phyloP scores from a whole-genome alignment of 2,797 vertebrate genomes.

The Rhinatrema bivittatum region DNA sequence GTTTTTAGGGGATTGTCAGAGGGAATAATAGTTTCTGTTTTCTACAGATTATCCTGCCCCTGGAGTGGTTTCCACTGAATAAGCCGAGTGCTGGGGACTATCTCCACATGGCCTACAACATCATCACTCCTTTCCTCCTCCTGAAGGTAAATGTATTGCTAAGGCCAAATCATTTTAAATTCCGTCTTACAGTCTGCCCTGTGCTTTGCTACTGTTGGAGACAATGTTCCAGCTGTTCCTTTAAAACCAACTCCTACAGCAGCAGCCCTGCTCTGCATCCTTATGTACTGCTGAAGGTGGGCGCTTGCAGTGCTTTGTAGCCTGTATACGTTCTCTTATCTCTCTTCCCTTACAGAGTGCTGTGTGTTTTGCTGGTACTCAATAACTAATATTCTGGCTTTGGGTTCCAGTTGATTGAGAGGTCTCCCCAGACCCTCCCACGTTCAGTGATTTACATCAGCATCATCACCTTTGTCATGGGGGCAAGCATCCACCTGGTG shows the following conservation, averaged over 20 bases:
- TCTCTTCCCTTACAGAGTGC: background rate
- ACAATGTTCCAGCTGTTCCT: too few species aligned
- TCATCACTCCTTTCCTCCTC: constrained; percentile 87
- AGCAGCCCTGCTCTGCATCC: too few species aligned
- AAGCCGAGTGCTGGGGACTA: constrained; percentile 93
- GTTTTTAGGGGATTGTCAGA: too few species aligned
- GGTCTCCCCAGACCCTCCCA: constrained; percentile 71
- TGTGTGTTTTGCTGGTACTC: fast-evolving
- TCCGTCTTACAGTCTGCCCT: too few species aligned
- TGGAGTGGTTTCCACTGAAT: constrained; percentile 97
- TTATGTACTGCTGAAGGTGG: too few species aligned
- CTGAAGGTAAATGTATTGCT: constrained; percentile 83
- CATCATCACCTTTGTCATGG: constrained; percentile 94
- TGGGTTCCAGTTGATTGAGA: constrained; percentile 74
- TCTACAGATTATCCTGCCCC: constrained; percentile 77
- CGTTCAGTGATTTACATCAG: constrained; percentile 77
- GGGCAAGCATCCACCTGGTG: constrained; percentile 94
- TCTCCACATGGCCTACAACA: constrained; percentile 96
- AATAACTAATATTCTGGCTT: too few species aligned
- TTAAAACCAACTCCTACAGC: too few species aligned
- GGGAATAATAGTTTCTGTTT: too few species aligned
- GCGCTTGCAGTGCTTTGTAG: too few species aligned
- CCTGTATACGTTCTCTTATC: too few species aligned
- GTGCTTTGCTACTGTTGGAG: too few species aligned
- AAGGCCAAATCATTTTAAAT: too few species aligned